Base-by-base conservation (phyloP, 1,140 invertebrate species). In the Xylocopa sonorina region DNA sequence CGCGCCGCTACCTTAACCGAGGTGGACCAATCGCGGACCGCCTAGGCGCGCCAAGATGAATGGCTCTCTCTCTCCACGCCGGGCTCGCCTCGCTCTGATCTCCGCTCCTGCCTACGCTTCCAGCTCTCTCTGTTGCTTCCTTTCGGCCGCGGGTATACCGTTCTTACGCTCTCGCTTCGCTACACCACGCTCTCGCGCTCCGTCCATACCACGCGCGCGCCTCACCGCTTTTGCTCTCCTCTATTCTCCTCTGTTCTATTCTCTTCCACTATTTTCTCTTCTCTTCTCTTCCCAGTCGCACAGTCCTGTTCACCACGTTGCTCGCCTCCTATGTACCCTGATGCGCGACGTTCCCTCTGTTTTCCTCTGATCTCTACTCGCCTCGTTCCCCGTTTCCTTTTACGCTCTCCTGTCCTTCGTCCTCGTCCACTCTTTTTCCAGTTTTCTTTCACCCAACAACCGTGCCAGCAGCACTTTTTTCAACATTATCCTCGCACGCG, bases 21-120 rank as follows among this genome's bases (percentile, higher is more conserved):
- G 81, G 71, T 63, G 84, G 80, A 85, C 92, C 91, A 92, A 92
- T 92, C 90, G 41, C 74, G 76, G 38, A 53, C 79, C 62, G 38
- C 81, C 91, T 91, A 92, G 91, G 91, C 91, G 91, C 91, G 92
- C 89, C 92, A 92, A 93, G 92, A 92, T 93, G 92, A 93, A 93
- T 93, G 91, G 89, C 88, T 92, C 88, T 89, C 82, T 78, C 67
- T 84, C 73, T 80, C 62, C 84, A 75, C 82, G 41, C 75, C 32
- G 53, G n/a, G 12, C n/a, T 67, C 79, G 62, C 64, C 78, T 73
- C 83, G 51, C 75, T 68, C 81, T 71, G 55, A 60, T 72, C 67
- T 73, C 60, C 80, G 53, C 62, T 73, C 10, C 58, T 60, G 67
- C 34, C 80, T 78, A 77, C 69, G 41, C 58, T 38, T 53, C 63